Evolutionary conservation across 2,797 vertebrate genomes (phyloP).

Genomic region (Champsocephalus gunnari): DNA sequence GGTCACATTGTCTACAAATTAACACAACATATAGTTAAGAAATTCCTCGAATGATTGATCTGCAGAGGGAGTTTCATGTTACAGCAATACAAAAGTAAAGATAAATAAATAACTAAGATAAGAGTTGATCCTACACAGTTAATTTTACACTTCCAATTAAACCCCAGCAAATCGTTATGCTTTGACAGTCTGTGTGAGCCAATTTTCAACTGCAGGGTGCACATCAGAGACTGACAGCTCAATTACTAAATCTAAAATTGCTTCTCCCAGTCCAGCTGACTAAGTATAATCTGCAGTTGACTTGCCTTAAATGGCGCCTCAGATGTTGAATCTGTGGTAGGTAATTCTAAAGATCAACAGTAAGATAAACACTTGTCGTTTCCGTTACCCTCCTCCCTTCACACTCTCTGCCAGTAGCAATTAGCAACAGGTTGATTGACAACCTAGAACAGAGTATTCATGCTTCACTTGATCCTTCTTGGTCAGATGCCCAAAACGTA

Average conservation of each 20-base stretch:
- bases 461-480: conserved; percentile 46
- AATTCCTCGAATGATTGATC: background rate
- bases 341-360: conserved; percentile 74
- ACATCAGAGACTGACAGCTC: conserved; percentile 12
- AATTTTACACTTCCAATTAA: conserved; percentile 6
- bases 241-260: conserved; percentile 37
- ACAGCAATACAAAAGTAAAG: background rate
- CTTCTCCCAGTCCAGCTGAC: conserved; percentile 28
- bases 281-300: conserved; percentile 32
- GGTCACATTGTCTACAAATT: conserved; percentile 1
- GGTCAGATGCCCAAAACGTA: conserved; percentile 42
- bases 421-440: conserved; percentile 70
- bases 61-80: no score
- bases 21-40: background rate
- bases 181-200: conserved; percentile 6
- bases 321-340: conserved; percentile 58
- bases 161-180: background rate
- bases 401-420: conserved; percentile 49
- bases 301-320: conserved; percentile 21
- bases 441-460: conserved; percentile 48
- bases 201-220: conserved; percentile 19
- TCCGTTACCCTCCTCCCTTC: conserved; percentile 46
- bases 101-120: background rate
- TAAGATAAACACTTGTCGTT: conserved; percentile 68
- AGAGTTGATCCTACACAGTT: background rate